Percentiles rank a stretch among this genome's conserved stretches.
These are phyloP conservation scores for Paraplagusia blochii DNA, from an alignment of 2,113 vertebrate genomes.

Conservation along the genomic window DNA sequence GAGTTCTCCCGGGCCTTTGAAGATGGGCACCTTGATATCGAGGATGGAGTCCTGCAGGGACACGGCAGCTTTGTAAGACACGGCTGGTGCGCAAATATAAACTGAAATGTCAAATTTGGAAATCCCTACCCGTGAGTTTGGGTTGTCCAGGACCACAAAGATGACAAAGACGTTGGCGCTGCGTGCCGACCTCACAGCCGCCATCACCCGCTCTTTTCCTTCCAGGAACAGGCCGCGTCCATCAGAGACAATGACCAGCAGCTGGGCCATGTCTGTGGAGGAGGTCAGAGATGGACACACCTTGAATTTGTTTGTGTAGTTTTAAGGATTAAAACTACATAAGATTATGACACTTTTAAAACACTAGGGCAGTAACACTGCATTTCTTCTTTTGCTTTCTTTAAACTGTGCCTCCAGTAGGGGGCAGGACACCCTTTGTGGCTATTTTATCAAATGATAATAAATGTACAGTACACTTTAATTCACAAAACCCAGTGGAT, in stretches of 20 bases:
- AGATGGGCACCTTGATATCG: slow-evolving; percentile 98
- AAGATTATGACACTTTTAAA: too few relatives aligned
- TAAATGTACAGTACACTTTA: too few relatives aligned
- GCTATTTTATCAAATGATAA: too few relatives aligned
- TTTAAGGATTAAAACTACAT: too few relatives aligned
- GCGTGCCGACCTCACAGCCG: slow-evolving; percentile 83
- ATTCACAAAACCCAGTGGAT: too few relatives aligned
- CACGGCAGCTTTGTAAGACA: neutral
- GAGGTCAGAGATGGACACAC: slow-evolving; percentile 6
- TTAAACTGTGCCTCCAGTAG: too few relatives aligned
- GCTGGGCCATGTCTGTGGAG: slow-evolving; percentile 85
- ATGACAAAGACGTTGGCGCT: slow-evolving; percentile 91
- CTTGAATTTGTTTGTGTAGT: too few relatives aligned
- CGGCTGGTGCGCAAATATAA: too few relatives aligned
- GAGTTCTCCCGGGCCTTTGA: slow-evolving; percentile 88
- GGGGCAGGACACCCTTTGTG: too few relatives aligned
- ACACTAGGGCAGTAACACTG: too few relatives aligned
- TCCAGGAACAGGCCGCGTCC: slow-evolving; percentile 94
- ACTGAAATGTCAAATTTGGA: neutral
- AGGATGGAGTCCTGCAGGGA: slow-evolving; percentile 88
- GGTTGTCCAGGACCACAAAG: slow-evolving; percentile 94
- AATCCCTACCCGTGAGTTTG: slow-evolving; percentile 87
- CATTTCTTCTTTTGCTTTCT: too few relatives aligned
- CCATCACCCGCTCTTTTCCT: slow-evolving; percentile 89
- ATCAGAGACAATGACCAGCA: slow-evolving; percentile 93